Base-by-base conservation (phyloP, 2,888 invertebrate genomes). In the Andricus curvator region DNA sequence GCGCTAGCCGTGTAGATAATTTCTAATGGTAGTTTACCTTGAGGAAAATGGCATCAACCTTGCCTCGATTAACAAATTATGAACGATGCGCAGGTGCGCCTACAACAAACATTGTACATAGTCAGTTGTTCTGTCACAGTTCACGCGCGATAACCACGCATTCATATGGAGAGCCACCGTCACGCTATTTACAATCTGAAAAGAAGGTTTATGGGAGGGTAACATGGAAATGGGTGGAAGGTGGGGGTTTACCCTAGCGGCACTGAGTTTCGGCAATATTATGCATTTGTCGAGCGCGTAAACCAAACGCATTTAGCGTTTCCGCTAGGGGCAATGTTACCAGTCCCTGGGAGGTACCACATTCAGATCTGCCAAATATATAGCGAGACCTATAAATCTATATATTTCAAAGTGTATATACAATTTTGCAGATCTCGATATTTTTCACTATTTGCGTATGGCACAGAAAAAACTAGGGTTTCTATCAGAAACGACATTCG, bases 281-380 rank as follows among this genome's bases (percentile, higher is more conserved):
- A 84, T 84, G 85, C 83, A 84, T 85, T 84, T 78, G 83, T 80
- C 66, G 78, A 60, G 80, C 83, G 83, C 83, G 85, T 83, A 84
- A 85, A 85, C 84, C 85, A 85, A 85, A 83, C 84, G 83, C 84
- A 77, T 82, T 81, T 81, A 81, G 83, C 81, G 82, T 83, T 83
- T 83, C 83, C 48, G 70, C 70, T 51, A 70, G 70, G 11, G 51
- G 70, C 70, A 20, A 20, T 11, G 70, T 70, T 25, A 70, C 70
- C 51, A 51, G 70, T 70, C 51, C 70, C 48, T 70, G 20, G 70
- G 70, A 70, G 51, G 20, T 29, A 70, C 51, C 51, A 51, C 33
- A 70, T 70, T 51, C 29, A 70, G 33, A 20, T 33, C 29, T 70
- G 29, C 51, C 29, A 25, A 70, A 70, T 51, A 70, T 51, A 33